Conservation (phyloP, 2,888 invertebrate genomes). For the Adelphocoris suturalis region DNA sequence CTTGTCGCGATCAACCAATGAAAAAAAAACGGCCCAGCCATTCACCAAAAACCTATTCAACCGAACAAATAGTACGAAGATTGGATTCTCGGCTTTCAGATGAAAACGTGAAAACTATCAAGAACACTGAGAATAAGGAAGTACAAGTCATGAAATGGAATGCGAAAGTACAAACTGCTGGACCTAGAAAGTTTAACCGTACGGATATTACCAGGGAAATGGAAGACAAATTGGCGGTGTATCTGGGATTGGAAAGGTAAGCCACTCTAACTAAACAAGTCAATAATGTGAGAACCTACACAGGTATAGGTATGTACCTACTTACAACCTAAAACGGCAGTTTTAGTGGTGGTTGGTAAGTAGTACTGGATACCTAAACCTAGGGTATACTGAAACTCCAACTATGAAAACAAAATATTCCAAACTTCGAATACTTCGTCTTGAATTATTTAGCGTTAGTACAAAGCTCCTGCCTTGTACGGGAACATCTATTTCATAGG, state of each 20-base stretch:
- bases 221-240: constrained; percentile 44
- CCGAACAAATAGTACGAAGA: neutral
- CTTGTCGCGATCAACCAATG: neutral
- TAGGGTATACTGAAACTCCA: no score
- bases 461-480: no score
- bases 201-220: constrained; percentile 27
- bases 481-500: no score
- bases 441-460: no score
- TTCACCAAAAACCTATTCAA: neutral
- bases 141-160: constrained; percentile 58
- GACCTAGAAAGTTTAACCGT: constrained; percentile 54
- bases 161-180: constrained; percentile 44
- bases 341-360: no score
- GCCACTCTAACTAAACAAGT: no score
- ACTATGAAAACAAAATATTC: no score
- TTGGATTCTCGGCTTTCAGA: neutral
- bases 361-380: no score
- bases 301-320: no score
- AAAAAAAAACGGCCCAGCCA: neutral
- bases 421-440: no score
- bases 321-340: no score
- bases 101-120: neutral
- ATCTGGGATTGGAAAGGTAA: constrained; percentile 59
- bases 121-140: constrained; percentile 22
- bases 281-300: no score